Base-by-base conservation (phyloP, 2,888 invertebrate species). In the Lochmaea capreae region DNA sequence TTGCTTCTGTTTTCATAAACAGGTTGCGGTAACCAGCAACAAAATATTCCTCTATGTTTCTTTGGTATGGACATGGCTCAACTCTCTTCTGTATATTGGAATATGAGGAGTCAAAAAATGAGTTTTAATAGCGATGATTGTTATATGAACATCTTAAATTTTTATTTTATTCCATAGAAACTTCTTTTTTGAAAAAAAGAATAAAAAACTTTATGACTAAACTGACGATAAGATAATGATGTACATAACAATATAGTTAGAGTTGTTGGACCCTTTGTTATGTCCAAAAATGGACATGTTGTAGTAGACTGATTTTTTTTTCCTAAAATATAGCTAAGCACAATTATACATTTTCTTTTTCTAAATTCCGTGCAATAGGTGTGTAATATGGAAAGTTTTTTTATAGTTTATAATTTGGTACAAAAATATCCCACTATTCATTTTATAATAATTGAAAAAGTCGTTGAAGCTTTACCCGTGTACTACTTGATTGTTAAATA, bases 201-300 rank as follows among this genome's bases (percentile, higher is more conserved):
- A 33, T 5, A 6, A 33, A 6, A 33, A 33, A 4, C 3, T 3
- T 33, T 33, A 33, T 33, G 33, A 33, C 33, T 33, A 3, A 33
- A 33, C 26, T 33, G 26, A 33, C 33, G 33, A 33, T 33, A 33
- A 8, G 33, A 8, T 33, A 33, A 18, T 68, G 46, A 71, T 33
- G 76, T 78, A 79, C 71, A 79, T 78, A 5, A 33, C 33, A 33
- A 79, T 74, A 78, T 74, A 78, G 67, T 79, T 79, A 63, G 72
- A 72, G 43, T 69, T 71, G 22, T 75, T 75, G 81, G 81, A 81
- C 81, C 81, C 81, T 79, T 78, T 78, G 80, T 80, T 80, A 72
- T 77, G 71, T 76, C 72, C 75, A 71, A 66, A 72, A 61, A 42
- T 69, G 75, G 78, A 79, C 74, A 65, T 73, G 77, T 72, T 75